Percentiles rank a stretch among this genome's conserved stretches.
Evolutionary conservation across 64 coral and sea anemone genomes (phyloP).

Genomic region (Pocillopora damicornis): DNA sequence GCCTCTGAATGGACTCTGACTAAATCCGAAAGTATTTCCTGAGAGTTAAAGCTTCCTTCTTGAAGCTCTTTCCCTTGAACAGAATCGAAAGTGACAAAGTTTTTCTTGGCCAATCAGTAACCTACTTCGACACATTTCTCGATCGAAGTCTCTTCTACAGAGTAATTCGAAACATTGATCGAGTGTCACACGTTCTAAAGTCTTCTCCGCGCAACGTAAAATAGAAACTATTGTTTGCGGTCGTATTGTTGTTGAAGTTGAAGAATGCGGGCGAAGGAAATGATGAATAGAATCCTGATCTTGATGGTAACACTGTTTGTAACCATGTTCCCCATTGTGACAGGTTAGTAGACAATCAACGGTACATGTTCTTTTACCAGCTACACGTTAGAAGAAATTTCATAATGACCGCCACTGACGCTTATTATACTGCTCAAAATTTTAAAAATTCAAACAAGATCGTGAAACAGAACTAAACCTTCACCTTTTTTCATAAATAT

Average conservation of each 20-base stretch:
- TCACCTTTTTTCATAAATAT: too few species aligned
- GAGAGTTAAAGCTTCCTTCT: too few species aligned
- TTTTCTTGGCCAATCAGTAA: neutral
- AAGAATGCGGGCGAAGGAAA: constrained; percentile 3
- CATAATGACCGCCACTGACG: neutral
- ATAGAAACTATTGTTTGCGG: constrained; percentile 25
- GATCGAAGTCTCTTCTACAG: neutral
- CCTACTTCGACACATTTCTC: neutral
- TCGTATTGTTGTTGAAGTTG: constrained; percentile 8
- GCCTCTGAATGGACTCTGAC: neutral
- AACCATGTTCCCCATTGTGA: constrained; percentile 18
- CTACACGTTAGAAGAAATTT: neutral
- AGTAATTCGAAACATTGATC: neutral
- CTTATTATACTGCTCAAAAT: too few species aligned
- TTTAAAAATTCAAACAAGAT: too few species aligned
- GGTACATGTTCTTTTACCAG: neutral
- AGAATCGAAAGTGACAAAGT: neutral
- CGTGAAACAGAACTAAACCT: too few species aligned
- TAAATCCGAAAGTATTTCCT: too few species aligned
- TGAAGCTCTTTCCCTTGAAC: too few species aligned
- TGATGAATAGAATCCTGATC: neutral
- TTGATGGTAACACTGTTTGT: neutral
- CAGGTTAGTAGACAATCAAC: constrained; percentile 33
- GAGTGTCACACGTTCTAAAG: neutral
- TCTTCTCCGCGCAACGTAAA: neutral